Evolutionary conservation across 2,888 invertebrate species (phyloP).

Genomic region (Apamea anceps): DNA sequence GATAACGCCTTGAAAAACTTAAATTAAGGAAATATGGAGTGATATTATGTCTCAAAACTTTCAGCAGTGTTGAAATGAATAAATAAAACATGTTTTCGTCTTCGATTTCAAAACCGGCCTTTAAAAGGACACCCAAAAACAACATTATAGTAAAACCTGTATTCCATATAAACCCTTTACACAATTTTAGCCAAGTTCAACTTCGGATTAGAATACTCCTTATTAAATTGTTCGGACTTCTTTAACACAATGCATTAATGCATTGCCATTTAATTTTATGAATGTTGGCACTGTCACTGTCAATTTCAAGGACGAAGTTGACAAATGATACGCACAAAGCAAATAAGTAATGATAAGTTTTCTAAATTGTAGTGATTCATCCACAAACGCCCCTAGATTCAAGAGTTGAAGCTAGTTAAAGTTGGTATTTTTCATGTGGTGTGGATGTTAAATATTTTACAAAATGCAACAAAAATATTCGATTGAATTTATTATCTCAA

Average conservation of each 20-base stretch:
- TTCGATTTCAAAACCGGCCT: background rate
- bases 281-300: constrained; percentile 55
- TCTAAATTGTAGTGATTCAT: background rate
- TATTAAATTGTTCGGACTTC: background rate
- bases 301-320: constrained; percentile 33
- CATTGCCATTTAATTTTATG: constrained; percentile 20
- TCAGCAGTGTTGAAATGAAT: background rate
- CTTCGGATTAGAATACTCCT: background rate
- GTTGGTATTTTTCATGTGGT: constrained; percentile 4
- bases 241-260: constrained; percentile 22
- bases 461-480: constrained; percentile 36
- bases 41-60: background rate
- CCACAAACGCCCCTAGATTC: constrained; percentile 1
- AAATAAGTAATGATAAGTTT: background rate
- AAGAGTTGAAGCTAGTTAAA: background rate
- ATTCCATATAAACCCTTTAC: background rate
- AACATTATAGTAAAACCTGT: background rate
- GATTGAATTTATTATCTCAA: constrained; percentile 62
- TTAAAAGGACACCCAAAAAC: background rate
- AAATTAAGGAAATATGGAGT: background rate
- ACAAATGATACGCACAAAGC: constrained; percentile 5
- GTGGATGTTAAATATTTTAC: background rate
- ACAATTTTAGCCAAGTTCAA: background rate
- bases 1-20: background rate
- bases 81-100: background rate